These are phyloP conservation scores for Caloenas nicobarica DNA, from an alignment of 2,113 vertebrate genomes.

Conservation along the genomic window DNA sequence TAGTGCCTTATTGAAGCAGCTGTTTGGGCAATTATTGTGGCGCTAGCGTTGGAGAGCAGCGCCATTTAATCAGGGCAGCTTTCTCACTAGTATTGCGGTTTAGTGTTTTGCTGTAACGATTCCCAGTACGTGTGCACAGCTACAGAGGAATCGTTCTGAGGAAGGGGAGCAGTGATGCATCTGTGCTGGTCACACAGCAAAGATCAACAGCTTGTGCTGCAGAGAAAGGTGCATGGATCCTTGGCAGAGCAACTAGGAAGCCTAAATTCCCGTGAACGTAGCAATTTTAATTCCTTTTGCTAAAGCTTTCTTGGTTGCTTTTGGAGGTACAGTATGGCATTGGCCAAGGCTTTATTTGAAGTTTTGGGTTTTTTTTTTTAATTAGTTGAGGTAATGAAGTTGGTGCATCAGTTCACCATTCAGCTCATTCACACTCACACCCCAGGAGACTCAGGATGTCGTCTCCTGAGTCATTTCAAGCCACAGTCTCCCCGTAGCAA, in stretches of 20 bases:
- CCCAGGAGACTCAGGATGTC: too few species aligned
- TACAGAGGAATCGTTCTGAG: neutral
- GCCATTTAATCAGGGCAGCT: neutral
- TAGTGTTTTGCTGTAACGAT: neutral
- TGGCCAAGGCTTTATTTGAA: neutral
- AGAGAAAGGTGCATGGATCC: too few species aligned
- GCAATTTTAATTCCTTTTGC: neutral
- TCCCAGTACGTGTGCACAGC: neutral
- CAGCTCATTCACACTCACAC: neutral
- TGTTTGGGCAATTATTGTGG: neutral
- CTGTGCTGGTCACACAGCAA: rapidly evolving
- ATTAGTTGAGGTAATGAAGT: neutral
- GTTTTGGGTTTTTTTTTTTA: neutral
- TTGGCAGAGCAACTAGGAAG: rapidly evolving
- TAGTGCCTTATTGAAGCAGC: neutral
- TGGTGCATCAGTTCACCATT: neutral
- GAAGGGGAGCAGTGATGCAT: neutral
- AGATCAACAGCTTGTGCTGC: neutral
- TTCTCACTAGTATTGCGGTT: neutral
- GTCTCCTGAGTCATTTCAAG: neutral
- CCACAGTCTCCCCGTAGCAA: rapidly evolving
- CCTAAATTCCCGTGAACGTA: neutral
- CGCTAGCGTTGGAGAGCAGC: neutral
- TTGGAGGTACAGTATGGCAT: neutral
- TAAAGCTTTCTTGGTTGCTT: neutral